phyloP scores from a whole-genome alignment of 2,888 invertebrate species.

The Lycocerus yunnanus region DNA sequence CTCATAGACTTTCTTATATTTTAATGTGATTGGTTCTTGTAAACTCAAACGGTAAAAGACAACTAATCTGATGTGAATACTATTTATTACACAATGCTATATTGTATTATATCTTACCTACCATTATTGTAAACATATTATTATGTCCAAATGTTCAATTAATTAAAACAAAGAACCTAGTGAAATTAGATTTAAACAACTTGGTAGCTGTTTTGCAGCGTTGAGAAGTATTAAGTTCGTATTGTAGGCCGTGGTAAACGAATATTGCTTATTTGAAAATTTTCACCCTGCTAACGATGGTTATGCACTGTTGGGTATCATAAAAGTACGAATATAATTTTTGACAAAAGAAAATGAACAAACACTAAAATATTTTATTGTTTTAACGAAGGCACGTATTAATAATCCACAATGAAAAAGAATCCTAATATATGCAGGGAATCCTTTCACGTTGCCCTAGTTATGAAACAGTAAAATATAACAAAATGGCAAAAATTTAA shows the following conservation, averaged over 20 bases:
- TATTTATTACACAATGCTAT: too few species aligned
- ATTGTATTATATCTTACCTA: too few species aligned
- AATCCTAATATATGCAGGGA: constrained; percentile 26
- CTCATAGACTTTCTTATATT: too few species aligned
- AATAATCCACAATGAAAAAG: neutral
- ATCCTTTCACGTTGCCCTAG: constrained; percentile 21
- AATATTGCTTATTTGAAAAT: neutral
- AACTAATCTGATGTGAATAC: too few species aligned
- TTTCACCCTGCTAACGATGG: neutral
- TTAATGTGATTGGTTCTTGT: too few species aligned
- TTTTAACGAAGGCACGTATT: neutral
- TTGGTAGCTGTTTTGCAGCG: neutral
- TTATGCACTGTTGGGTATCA: neutral
- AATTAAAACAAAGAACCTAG: neutral
- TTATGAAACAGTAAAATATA: constrained; percentile 27
- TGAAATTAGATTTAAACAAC: neutral
- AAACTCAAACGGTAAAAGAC: too few species aligned
- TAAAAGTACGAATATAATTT: neutral
- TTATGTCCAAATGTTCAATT: too few species aligned
- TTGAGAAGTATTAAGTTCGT: neutral
- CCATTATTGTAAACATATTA: too few species aligned
- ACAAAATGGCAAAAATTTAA: constrained; percentile 25
- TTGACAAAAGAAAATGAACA: neutral
- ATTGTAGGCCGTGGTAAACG: neutral
- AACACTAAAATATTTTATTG: neutral